Conservation (phyloP, 2,888 invertebrate genomes). For the Tenthredo livida region DNA sequence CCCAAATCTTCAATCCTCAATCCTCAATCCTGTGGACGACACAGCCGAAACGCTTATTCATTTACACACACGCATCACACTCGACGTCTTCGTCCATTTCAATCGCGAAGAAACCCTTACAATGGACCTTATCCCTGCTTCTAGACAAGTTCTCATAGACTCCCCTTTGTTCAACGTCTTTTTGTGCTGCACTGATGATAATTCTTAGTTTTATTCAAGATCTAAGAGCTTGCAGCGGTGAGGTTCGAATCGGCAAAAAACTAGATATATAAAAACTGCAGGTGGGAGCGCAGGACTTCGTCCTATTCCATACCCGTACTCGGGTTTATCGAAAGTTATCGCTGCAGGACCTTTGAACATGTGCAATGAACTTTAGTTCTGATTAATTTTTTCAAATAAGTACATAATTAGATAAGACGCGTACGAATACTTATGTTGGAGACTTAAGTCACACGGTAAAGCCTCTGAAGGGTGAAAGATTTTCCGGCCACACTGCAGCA, state of each 20-base stretch:
- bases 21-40: not conserved
- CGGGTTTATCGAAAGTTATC: not conserved
- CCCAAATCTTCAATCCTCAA: not conserved
- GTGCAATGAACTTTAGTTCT: not conserved
- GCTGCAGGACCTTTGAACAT: not conserved
- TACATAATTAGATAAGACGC: not conserved
- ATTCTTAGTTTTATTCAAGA: not conserved
- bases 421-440: not conserved
- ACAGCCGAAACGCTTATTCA: not conserved
- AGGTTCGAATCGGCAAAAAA: not conserved
- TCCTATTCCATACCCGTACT: not conserved
- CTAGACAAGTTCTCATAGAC: slow-evolving; percentile 18
- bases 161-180: not conserved
- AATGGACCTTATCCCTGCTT: not conserved
- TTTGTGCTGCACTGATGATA: not conserved
- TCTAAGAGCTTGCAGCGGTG: not conserved
- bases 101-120: not conserved
- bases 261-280: too few species aligned
- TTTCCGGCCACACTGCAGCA: not conserved
- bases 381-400: not conserved
- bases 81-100: not conserved
- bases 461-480: not conserved
- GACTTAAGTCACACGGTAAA: not conserved
- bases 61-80: not conserved
- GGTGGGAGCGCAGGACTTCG: not conserved